Evolutionary conservation across 2,888 invertebrate genomes (phyloP), one percentile per base, ranked within the genome.

Genomic region (Cynaeus angustus): DNA sequence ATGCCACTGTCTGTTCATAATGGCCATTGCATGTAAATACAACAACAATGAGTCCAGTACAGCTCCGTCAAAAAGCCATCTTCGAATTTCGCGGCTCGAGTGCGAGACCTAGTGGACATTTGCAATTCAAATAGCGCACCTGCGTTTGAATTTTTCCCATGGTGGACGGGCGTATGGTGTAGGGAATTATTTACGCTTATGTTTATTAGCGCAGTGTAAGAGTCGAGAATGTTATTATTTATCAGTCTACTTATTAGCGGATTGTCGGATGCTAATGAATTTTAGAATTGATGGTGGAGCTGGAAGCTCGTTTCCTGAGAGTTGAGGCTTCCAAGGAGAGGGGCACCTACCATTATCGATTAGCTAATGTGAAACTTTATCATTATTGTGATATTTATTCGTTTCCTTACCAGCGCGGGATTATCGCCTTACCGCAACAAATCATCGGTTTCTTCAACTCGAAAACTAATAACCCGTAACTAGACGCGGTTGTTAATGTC

Each of bases 71-170:
- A 67, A 67, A 67, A 7, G 37, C 56, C 14, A 10, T 16, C 9
- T 43, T 61, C 30, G 33, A 50, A 48, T 68, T 38, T 38, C 16
- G 38, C 65, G 65, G 14, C 52, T 21, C 4, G 21, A 21, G 21
- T 21, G 41, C 10, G 26, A 37, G 14, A 13, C 59, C 61, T 65
- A 53, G 56, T 71, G 74, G 78, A 78, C 78, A 84, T 84, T 84
- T 83, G 84, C 84, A 84, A 82, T 84, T 81, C 84, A 84, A 84
- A 84, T 83, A 81, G 81, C 82, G 84, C 84, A 84, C 84, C 84
- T 84, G 84, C 84, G 82, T 83, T 83, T 80, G 78, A 80, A 82
- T 82, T 83, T 84, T 84, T 83, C 83, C 82, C 83, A 81, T 82
- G 82, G 77, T 33, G 74, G 74, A 77, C 79, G 58, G 70, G 70